Base-by-base conservation (phyloP, 2,888 invertebrate species). In the Serripes groenlandicus region DNA sequence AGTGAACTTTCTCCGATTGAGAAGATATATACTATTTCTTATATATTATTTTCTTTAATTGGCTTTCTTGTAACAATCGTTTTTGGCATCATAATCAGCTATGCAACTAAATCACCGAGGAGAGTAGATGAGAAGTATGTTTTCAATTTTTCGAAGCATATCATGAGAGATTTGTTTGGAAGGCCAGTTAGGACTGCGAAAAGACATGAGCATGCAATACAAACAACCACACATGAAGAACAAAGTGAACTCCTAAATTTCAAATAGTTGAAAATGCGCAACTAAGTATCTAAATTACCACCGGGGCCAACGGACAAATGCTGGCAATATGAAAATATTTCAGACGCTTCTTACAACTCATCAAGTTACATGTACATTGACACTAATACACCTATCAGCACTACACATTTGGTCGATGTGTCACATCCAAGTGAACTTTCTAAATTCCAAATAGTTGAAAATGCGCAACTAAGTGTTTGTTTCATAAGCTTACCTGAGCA, bases 81-180 rank as follows among this genome's bases (percentile, higher is more conserved):
- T 1, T 34, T 73, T 37, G 74, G 74, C n/a, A 15, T 66, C n/a
- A 3, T 66, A 1, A 37, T 42, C 0, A 76, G 75, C 23, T 35
- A 60, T n/a, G 60, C 42, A 21, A 69, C 77, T n/a, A 32, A 58
- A 21, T 62, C 73, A 64, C 66, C 72, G 18, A 21, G n/a, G 18
- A 7, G 26, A 18, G 37, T 68, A 1, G 35, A 64, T 49, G 71
- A 73, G 54, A 56, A 62, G 49, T 70, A 49, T 32, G 23, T 76
- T 49, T 75, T 69, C 42, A 71, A 58, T 18, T 77, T 72, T 26
- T 42, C 23, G n/a, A 68, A 75, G 28, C 75, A 75, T 37, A 18
- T 75, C n/a, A 21, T 54, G 9, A 32, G 26, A 32, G 66, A 75
- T 35, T 23, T 68, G 3, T 54, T 66, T 21, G 26, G 42, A 21